Evolutionary conservation across 1,140 invertebrate species (phyloP).

Genomic region (Pachyrhynchus sulphureomaculatus): DNA sequence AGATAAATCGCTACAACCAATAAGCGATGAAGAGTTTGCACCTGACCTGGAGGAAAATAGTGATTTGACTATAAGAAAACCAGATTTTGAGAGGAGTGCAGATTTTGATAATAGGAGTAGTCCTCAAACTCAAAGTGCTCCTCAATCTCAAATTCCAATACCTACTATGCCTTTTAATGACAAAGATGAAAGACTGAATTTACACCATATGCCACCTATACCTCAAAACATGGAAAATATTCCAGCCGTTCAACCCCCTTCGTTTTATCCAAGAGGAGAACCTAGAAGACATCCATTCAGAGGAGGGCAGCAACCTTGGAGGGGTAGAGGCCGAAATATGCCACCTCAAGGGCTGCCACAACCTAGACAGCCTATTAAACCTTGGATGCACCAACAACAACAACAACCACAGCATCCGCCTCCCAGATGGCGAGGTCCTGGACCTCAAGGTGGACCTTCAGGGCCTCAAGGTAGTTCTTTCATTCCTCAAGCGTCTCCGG

Average conservation of each 20-base stretch:
- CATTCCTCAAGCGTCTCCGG: neutral
- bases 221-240: neutral
- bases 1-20: constrained; percentile 43
- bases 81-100: neutral
- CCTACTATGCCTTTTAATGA: constrained; percentile 33
- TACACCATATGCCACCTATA: neutral
- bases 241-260: neutral
- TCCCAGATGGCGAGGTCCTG: neutral
- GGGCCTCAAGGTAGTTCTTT: constrained; percentile 22
- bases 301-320: constrained; percentile 5
- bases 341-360: constrained; percentile 16
- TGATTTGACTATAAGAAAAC: neutral
- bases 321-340: constrained; percentile 1
- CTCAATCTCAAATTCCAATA: neutral
- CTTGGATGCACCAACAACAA: constrained; percentile 31
- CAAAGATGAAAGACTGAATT: constrained; percentile 37
- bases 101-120: too few relatives aligned
- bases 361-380: constrained; percentile 37
- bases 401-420: constrained; percentile 2
- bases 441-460: neutral
- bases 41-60: constrained; percentile 36
- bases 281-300: constrained; percentile 2
- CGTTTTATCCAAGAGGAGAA: constrained; percentile 14
- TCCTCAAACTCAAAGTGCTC: too few relatives aligned
- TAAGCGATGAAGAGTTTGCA: constrained; percentile 54